Base-by-base conservation (phyloP, 92 coral and sea anemone species). In the Metridium senile region DNA sequence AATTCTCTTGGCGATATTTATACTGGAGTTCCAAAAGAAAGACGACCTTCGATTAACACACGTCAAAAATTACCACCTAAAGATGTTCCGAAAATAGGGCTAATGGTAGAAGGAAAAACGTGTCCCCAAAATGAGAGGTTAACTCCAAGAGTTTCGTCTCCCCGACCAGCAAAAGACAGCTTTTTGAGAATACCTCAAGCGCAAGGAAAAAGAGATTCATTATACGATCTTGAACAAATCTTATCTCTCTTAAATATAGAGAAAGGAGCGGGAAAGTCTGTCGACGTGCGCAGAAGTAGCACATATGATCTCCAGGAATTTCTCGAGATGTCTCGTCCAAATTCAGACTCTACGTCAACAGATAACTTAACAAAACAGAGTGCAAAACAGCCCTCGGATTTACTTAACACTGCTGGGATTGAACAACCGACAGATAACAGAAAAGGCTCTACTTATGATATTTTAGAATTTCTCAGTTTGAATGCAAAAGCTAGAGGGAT, bases 161-260 rank as follows among this genome's bases (percentile, higher is more conserved):
- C 76, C 23, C 72, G 69, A 58, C 66, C 82, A 17, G 66, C 13
- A 19, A 52, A 56, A 13, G 75, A 39, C 30, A 74, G 27, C 29
- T 58, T 51, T 25, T 65, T 74, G 26, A 59, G 58, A 6, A 51
- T 35, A 18, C 68, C 83, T 0, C 69, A 28, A 32, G 13, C 68
- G 8, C 61, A 51, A 11, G 87, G 62, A 21, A 91, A 91, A 71
- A 81, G 91, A 28, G 72, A 74, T 45, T 91, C 93, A 0, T 27
- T 91, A 58, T 88, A 88, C 63, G 91, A 91, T 57, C 73, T 91
- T 3, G 86, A 88, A 52, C 97, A 91, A 74, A 85, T 85, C 71
- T 75, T 88, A 43, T 71, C 82, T 18, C 45, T 88, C 63, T 72
- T 91, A 27, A 90, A 89, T 47, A 66, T 49, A 39, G 93, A 91